phyloP scores from a whole-genome alignment of 2,888 invertebrate species.

The Diaphora mendica region DNA sequence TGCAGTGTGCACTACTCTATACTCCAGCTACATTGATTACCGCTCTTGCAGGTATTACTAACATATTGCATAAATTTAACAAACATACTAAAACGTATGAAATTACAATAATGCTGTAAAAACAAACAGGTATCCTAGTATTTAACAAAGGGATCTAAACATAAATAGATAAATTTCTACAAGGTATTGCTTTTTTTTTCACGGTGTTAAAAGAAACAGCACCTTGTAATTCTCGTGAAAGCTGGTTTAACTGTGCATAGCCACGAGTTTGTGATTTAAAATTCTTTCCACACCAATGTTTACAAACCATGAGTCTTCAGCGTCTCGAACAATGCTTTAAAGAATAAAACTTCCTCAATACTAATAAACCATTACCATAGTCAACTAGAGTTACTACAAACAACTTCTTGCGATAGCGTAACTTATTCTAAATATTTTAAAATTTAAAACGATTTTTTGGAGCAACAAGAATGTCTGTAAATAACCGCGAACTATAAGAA shows the following conservation, averaged over 20 bases:
- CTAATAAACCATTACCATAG: neutral
- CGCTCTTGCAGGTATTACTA: constrained; percentile 5
- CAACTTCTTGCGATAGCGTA: neutral
- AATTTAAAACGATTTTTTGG: neutral
- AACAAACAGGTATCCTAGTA: neutral
- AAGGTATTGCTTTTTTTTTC: neutral
- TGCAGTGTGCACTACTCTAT: constrained; percentile 61
- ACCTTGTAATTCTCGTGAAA: neutral
- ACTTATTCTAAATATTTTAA: neutral
- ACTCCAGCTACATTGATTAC: constrained; percentile 27
- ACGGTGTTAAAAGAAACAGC: neutral
- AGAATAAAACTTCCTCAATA: constrained; percentile 4
- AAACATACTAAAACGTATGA: neutral
- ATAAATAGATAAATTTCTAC: neutral
- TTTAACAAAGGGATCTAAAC: neutral
- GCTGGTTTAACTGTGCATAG: constrained; percentile 11
- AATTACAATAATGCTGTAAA: neutral
- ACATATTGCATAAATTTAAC: constrained; percentile 8
- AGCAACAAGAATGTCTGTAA: neutral
- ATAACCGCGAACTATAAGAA: neutral
- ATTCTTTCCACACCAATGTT: constrained; percentile 4
- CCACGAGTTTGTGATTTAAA: neutral
- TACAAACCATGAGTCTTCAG: constrained; percentile 5
- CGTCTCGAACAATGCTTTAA: constrained; percentile 13
- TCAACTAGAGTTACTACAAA: constrained; percentile 6